Base-by-base conservation (phyloP, 2,797 vertebrate species). In the Selene dorsalis region DNA sequence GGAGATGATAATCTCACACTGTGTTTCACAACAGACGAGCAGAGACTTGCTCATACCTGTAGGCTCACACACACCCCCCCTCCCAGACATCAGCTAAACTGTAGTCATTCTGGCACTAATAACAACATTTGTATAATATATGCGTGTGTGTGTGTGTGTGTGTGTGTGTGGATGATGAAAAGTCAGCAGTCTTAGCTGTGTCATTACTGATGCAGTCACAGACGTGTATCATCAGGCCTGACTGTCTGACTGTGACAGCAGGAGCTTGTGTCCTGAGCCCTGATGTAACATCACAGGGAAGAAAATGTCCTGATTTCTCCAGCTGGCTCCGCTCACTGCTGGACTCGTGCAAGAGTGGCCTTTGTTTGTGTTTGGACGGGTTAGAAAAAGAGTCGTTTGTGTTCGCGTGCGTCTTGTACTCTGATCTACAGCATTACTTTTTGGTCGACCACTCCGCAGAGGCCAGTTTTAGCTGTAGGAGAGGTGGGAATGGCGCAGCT, bases 291-390 rank as follows among this genome's bases (percentile, higher is more conserved):
- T 43, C 13, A 41, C 24, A 16, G 59, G 30, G 28, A 60, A 67
- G 52, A 75, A 62, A 57, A 70, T 43, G 24, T 48, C 50, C 66
- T 45, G 74, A 86, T 69, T 72, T n/a, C 60, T 58, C 53, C 58
- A 56, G 66, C 41, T 28, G 60, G 60, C 60, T 69, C 71, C 56
- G 73, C 45, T 53, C 28, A 28, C 72, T 64, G 50, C 30, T 13
- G 32, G 16, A 14, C 55, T 61, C 45, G 47, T 26, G 62, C 65
- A 43, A 53, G 32, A 71, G 61, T 30, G 53, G 53, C 26, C 47
- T 12, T 60, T 64, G 65, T 79, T 58, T 52, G 45, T 35, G 75
- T 68, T 58, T 11, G 2, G 24, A 38, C 4, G 5, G 11, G n/a
- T 28, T 22, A 47, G 61, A 55, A 18, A 57, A 50, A 24, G 32